These are phyloP conservation scores for Hycleus cichorii DNA, from an alignment of 1,140 invertebrate species.

Conservation along the genomic window DNA sequence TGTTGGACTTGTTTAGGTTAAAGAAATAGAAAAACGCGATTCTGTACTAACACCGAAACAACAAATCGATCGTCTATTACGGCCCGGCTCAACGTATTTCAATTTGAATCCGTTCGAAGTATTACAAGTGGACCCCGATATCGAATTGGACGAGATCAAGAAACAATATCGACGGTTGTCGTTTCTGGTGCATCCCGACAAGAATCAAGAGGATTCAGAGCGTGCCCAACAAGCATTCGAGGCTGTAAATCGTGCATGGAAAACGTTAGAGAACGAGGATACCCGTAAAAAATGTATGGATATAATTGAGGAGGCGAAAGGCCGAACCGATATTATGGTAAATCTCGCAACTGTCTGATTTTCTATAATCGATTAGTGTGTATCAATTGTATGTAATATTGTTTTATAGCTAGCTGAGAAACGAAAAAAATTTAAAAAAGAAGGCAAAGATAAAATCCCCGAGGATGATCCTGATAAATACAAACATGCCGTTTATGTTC, in stretches of 20 bases:
- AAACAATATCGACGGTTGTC: slow-evolving; percentile 95
- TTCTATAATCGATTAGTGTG: slow-evolving; percentile 3
- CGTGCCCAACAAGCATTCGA: slow-evolving; percentile 91
- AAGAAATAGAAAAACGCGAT: slow-evolving; percentile 90
- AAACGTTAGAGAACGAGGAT: slow-evolving; percentile 91
- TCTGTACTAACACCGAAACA: slow-evolving; percentile 86
- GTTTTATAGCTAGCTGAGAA: slow-evolving; percentile 80
- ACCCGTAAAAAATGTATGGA: slow-evolving; percentile 91
- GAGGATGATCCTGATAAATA: slow-evolving; percentile 93
- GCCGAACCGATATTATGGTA: slow-evolving; percentile 89
- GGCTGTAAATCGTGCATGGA: slow-evolving; percentile 94
- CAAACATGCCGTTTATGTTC: slow-evolving; percentile 91
- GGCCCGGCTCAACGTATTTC: slow-evolving; percentile 92
- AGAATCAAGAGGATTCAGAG: slow-evolving; percentile 93
- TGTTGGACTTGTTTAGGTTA: slow-evolving; percentile 58
- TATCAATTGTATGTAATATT: no score
- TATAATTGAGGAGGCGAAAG: slow-evolving; percentile 95
- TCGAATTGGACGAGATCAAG: slow-evolving; percentile 84
- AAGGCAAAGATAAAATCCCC: slow-evolving; percentile 78
- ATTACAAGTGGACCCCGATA: slow-evolving; percentile 87
- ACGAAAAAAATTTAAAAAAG: slow-evolving; percentile 89
- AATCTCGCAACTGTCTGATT: slow-evolving; percentile 22
- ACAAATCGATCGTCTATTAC: slow-evolving; percentile 87
- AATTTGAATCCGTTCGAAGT: slow-evolving; percentile 97
- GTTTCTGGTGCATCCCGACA: slow-evolving; percentile 97